Evolutionary conservation across 2,113 vertebrate genomes (phyloP).

Genomic region (Sitta europaea): DNA sequence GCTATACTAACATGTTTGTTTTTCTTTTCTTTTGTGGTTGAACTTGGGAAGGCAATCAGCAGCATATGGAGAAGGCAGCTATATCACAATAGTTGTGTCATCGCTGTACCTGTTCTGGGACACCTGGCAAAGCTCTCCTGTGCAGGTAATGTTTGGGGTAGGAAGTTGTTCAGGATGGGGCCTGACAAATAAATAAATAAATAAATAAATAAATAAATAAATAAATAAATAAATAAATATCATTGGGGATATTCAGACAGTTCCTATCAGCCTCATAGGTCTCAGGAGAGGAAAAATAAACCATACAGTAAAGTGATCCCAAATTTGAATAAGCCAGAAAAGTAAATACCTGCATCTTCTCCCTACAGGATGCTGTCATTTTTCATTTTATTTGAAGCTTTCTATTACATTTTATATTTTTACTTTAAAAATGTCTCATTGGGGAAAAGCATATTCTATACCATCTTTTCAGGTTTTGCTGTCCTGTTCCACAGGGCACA

Average conservation of each 20-base stretch:
- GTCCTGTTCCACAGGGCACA: neutral
- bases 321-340: neutral
- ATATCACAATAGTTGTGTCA: fast-evolving
- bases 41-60: neutral
- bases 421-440: neutral
- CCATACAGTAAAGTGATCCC: neutral
- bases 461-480: neutral
- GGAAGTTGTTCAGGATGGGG: neutral
- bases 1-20: neutral
- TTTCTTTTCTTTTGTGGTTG: neutral
- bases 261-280: neutral
- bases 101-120: neutral
- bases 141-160: neutral
- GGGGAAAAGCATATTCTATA: neutral
- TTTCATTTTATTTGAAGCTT: neutral
- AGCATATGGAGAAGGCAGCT: neutral
- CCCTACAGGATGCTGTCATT: neutral
- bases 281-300: neutral
- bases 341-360: neutral
- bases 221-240: too few species aligned
- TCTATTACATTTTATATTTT: neutral
- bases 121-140: neutral
- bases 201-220: too few species aligned
- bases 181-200: too few species aligned
- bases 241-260: neutral